Evolutionary conservation across 2,797 vertebrate species (phyloP).

Genomic region (Anolis apletophallus): DNA sequence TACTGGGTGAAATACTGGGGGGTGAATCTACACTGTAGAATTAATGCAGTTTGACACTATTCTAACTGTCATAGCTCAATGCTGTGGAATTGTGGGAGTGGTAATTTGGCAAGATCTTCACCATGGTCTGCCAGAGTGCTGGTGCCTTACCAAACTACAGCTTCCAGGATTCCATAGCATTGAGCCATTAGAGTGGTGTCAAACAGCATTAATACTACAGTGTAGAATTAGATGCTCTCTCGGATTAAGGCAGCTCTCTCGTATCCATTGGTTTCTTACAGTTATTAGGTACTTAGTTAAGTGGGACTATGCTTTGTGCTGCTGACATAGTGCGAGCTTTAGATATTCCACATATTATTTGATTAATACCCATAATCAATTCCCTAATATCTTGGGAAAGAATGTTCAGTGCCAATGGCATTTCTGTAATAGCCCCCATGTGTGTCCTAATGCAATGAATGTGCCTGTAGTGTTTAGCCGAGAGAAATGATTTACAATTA

Average conservation of each 20-base stretch:
- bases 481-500: constrained; percentile 23
- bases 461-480: constrained; percentile 15
- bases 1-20: no score
- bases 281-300: constrained; percentile 11
- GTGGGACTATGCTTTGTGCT: neutral
- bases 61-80: no score
- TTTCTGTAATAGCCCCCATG: constrained; percentile 20
- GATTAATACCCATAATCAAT: constrained; percentile 39
- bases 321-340: neutral
- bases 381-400: constrained; percentile 31
- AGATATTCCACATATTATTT: constrained; percentile 11
- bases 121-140: no score
- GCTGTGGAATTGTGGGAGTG: no score
- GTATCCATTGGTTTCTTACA: neutral
- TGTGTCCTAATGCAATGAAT: constrained; percentile 16
- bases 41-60: no score
- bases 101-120: no score
- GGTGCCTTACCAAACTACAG: no score
- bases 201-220: no score
- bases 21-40: no score
- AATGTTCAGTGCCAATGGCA: constrained; percentile 26
- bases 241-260: neutral
- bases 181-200: no score
- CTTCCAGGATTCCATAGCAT: no score
- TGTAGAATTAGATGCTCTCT: no score